Conservation (phyloP, 2,888 invertebrate species). For the Oxyscelio sp. region DNA sequence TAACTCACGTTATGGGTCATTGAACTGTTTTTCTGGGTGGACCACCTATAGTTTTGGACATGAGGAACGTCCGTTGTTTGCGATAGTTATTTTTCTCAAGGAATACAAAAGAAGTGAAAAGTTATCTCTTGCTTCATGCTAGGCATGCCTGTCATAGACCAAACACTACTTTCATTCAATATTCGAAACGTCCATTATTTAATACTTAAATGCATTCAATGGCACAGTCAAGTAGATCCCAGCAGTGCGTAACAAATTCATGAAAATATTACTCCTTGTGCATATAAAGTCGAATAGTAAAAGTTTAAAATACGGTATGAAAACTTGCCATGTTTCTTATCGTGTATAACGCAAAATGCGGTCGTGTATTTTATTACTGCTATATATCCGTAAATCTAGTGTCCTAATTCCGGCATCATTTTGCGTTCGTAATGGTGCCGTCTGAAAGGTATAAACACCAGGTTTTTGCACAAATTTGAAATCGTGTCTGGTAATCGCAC, state of each 20-base stretch:
- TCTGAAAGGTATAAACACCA: slow-evolving; percentile 56
- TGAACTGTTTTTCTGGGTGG: slow-evolving; percentile 2
- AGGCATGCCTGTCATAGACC: slow-evolving; percentile 44
- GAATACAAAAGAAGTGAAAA: slow-evolving; percentile 42
- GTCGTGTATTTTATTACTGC: slow-evolving; percentile 68
- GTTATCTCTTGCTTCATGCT: slow-evolving; percentile 30
- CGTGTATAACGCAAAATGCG: slow-evolving; percentile 58
- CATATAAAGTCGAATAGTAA: slow-evolving; percentile 53
- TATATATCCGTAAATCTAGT: slow-evolving; percentile 69
- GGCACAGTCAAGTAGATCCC: slow-evolving; percentile 64
- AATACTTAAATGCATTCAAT: slow-evolving; percentile 62
- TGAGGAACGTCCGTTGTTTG: slow-evolving; percentile 28
- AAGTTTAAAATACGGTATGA: slow-evolving; percentile 61
- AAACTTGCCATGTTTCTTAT: slow-evolving; percentile 67
- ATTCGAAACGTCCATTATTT: slow-evolving; percentile 60
- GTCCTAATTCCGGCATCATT: slow-evolving; percentile 70
- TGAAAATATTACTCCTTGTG: slow-evolving; percentile 62
- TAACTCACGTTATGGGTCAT: slow-evolving; percentile 31
- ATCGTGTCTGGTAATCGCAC: slow-evolving; percentile 65
- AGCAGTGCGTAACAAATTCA: slow-evolving; percentile 69
- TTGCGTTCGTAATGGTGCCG: slow-evolving; percentile 34
- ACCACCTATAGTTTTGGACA: slow-evolving; percentile 32
- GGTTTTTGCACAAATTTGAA: slow-evolving; percentile 69
- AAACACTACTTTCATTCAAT: slow-evolving; percentile 50
- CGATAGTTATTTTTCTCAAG: slow-evolving; percentile 35